Base-by-base conservation (phyloP, 2,113 vertebrate species). In the Anser cygnoides region DNA sequence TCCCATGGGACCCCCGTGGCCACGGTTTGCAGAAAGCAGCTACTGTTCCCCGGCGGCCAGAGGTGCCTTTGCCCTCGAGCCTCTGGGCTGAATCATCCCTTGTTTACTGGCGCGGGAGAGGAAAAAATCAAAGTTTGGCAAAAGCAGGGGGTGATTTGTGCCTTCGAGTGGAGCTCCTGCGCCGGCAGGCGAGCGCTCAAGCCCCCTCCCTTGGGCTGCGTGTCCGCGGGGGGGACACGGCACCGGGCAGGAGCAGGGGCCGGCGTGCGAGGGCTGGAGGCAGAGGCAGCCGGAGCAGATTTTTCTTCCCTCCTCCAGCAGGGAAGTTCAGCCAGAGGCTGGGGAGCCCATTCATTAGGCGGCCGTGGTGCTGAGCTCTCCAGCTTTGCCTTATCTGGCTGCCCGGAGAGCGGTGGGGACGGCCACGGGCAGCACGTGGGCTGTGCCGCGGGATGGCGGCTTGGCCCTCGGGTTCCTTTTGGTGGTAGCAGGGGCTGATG, bases 1-100 rank as follows among this genome's bases (percentile, higher is more conserved):
- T 77, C 73, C 67, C 4, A 9, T 29, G 20, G 6, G 22, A 10
- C 37, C 31, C 72, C 82, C 2, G 1, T 87, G 10, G 61, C 62
- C 72, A 9, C 43, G 59, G 84, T 39, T 52, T 23, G 6, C 90
- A 96, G 93, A 96, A 92, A 84, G 70, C 89, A 73, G 86, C 90
- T 92, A 90, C 95, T 95, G 95, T 97, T 96, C 87, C 84, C 91
- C 26, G 0, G 90, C 29, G 1, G 76, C 93, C 16, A 3, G 63
- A 84, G 86, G 65, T 84, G 90, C 95, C 85, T 96, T 95, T 93
- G 91, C 95, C 94, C 95, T 97, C 88, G 17, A 96, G 86, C 90
- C 91, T 96, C 89, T 78, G 0, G 29, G 68, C 95, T 97, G 95
- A 96, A 94, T 96, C 96, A 97, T 92, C 92, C 70, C 92, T 90